phyloP scores from a whole-genome alignment of 2,797 vertebrate genomes.

The Leptodactylus fallax region DNA sequence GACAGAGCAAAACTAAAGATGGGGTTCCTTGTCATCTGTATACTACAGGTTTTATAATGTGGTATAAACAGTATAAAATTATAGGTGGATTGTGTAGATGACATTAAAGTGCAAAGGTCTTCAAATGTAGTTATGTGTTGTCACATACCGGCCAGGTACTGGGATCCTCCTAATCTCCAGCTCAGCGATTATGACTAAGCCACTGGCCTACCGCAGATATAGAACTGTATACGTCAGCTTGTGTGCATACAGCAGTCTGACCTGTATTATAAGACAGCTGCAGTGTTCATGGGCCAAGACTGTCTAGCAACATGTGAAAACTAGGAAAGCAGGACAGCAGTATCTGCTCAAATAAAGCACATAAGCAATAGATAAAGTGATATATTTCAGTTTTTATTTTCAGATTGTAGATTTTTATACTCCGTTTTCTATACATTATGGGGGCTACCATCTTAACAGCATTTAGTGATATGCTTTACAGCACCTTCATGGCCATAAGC shows the following conservation, averaged over 20 bases:
- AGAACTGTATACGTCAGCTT: neutral
- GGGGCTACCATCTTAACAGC: no score
- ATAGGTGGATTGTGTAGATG: neutral
- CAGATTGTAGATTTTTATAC: no score
- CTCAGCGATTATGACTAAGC: slow-evolving; percentile 19
- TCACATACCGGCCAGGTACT: neutral
- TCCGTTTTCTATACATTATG: no score
- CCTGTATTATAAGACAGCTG: neutral
- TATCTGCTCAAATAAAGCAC: no score
- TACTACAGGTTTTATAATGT: no score
- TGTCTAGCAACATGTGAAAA: neutral
- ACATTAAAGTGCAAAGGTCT: neutral
- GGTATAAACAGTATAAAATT: neutral
- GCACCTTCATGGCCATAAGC: no score
- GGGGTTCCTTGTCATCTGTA: no score
- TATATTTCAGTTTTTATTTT: no score
- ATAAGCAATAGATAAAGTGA: no score
- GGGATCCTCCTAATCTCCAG: slow-evolving; percentile 29
- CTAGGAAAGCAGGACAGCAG: no score
- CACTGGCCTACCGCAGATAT: neutral
- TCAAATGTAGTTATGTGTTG: neutral
- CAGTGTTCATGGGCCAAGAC: neutral
- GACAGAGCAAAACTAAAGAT: no score
- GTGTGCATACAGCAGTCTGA: neutral
- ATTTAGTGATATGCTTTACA: no score